Conservation (phyloP, 1,140 invertebrate species). For the Dendroctonus valens region DNA sequence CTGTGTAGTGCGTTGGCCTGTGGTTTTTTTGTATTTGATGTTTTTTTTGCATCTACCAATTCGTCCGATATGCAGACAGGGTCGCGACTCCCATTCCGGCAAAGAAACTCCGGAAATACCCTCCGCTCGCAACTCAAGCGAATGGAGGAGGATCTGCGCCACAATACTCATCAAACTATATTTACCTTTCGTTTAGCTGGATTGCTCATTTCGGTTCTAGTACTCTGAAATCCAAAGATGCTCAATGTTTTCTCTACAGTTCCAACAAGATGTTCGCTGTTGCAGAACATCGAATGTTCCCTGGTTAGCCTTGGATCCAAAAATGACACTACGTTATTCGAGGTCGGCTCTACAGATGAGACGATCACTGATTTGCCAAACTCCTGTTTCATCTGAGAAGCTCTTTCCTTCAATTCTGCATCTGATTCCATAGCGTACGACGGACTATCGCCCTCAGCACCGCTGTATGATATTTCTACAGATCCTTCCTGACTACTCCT, state of each 20-base stretch:
- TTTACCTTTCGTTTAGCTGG: constrained; percentile 48
- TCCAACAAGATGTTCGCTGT: constrained; percentile 47
- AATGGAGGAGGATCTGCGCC: too few species aligned
- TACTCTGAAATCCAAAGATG: constrained; percentile 46
- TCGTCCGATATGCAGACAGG: too few species aligned
- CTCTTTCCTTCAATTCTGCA: constrained; percentile 49
- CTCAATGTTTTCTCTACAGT: constrained; percentile 50
- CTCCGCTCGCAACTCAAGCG: too few species aligned
- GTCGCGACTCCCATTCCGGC: too few species aligned
- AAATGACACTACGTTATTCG: constrained; percentile 14
- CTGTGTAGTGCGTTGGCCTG: too few species aligned
- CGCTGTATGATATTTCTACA: constrained; percentile 48
- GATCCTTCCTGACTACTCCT: constrained; percentile 42
- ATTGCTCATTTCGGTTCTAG: constrained; percentile 34
- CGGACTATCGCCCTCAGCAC: constrained; percentile 49
- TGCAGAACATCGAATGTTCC: constrained; percentile 39
- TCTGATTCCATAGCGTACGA: constrained; percentile 50
- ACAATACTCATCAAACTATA: neutral
- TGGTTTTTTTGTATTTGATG: too few species aligned
- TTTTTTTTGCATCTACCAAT: too few species aligned
- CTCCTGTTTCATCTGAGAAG: constrained; percentile 53
- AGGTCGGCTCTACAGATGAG: neutral
- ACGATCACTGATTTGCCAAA: constrained; percentile 45
- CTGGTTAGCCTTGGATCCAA: constrained; percentile 41
- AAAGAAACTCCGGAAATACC: too few species aligned